Conservation (phyloP, 2,797 vertebrate species). For the Pangasius djambal region DNA sequence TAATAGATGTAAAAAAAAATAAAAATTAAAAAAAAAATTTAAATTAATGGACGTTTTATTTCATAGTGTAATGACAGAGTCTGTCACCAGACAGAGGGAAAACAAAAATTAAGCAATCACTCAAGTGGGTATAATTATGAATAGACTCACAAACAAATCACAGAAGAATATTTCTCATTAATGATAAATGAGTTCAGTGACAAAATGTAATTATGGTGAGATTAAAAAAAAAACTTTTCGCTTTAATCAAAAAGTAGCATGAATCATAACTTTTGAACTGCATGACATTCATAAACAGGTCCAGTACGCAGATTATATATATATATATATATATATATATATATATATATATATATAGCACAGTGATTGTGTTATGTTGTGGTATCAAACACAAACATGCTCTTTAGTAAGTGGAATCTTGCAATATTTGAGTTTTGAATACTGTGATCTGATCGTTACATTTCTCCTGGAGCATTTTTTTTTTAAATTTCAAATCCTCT, state of each 20-base stretch:
- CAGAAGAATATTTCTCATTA: slow-evolving; percentile 1
- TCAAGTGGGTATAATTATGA: slow-evolving; percentile 2
- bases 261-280: not conserved
- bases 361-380: not conserved
- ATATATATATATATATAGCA: not conserved
- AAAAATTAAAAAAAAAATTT: too few species aligned
- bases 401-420: not conserved
- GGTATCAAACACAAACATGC: not conserved
- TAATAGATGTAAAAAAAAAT: not conserved
- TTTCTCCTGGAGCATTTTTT: not conserved
- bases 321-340: not conserved
- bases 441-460: not conserved
- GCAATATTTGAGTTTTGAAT: not conserved
- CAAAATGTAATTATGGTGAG: slow-evolving; percentile 14
- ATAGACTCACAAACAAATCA: slow-evolving; percentile 10
- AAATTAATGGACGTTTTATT: not conserved
- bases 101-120: slow-evolving; percentile 2
- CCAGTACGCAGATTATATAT: not conserved
- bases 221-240: not conserved
- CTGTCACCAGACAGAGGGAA: not conserved
- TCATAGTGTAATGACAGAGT: not conserved
- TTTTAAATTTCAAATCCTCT: not conserved
- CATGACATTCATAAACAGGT: not conserved
- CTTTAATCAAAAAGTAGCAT: slow-evolving; percentile 6
- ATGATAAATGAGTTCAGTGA: slow-evolving; percentile 10